Conservation (phyloP, 92 coral and sea anemone species). For the Phenganax subtilis region DNA sequence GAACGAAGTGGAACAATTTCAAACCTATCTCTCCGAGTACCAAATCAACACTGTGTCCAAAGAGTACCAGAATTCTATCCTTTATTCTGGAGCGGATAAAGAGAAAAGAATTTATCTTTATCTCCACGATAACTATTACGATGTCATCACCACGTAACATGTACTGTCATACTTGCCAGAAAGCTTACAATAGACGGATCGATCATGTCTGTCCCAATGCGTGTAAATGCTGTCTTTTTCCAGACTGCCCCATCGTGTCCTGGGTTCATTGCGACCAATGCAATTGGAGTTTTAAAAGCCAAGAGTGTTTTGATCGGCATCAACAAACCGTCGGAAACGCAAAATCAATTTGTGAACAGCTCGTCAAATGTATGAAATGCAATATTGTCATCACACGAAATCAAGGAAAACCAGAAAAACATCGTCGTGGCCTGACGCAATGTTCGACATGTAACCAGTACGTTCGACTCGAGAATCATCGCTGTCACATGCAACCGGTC, state of each 20-base stretch:
- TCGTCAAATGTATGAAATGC: slow-evolving; percentile 15
- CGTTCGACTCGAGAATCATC: too few species aligned
- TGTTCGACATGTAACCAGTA: slow-evolving; percentile 15
- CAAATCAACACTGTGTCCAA: too few species aligned
- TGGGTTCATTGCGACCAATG: slow-evolving; percentile 8
- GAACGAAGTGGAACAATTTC: too few species aligned
- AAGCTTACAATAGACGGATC: neutral
- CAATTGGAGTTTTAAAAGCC: slow-evolving; percentile 27
- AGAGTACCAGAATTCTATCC: too few species aligned
- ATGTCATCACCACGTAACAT: too few species aligned
- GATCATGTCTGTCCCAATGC: slow-evolving; percentile 15
- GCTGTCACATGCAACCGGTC: too few species aligned
- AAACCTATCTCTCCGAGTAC: too few species aligned
- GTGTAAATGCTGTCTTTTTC: slow-evolving; percentile 23
- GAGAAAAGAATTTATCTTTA: too few species aligned
- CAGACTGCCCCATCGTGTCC: slow-evolving; percentile 12
- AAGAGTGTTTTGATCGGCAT: slow-evolving; percentile 28
- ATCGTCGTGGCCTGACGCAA: neutral
- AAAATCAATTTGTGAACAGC: slow-evolving; percentile 9
- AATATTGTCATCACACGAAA: neutral
- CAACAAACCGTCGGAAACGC: slow-evolving; percentile 8
- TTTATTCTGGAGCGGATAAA: too few species aligned
- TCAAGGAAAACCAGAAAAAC: too few species aligned
- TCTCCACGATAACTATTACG: too few species aligned
- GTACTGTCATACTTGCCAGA: too few species aligned